Evolutionary conservation across 2,888 invertebrate species (phyloP), one percentile per base, ranked within the genome.

Genomic region (Morpho helenor): DNA sequence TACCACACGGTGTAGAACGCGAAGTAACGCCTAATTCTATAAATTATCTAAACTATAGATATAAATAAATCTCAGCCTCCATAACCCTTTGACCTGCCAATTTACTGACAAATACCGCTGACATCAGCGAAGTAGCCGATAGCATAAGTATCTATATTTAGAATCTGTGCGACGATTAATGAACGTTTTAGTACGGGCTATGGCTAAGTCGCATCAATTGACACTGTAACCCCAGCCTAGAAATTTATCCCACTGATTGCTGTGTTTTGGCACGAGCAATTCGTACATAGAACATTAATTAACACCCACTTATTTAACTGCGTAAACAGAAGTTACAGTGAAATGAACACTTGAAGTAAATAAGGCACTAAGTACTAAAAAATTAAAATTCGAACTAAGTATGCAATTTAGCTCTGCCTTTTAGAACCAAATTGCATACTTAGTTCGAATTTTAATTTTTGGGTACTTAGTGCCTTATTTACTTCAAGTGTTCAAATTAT

Each of bases 61-160:
- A 31, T 31, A 31, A 31, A 31, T 31, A 31, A 31, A 31, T 31
- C 31, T 31, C 31, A 31, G 31, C 31, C 3, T 31, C 45, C 50
- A 48, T 50, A 45, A 48, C 60, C 61, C 60, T 61, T 65, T 63
- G 66, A 62, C 63, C 64, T 57, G 44, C 52, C 61, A 63, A 67
- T 66, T 67, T 63, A 62, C 49, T 52, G 49, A 52, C 55, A 62
- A 66, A 64, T 57, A 60, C 59, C 66, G 77, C 81, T 87, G 85
- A 87, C 87, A 85, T 88, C 86, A 87, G 78, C 69, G 62, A 73
- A 72, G 76, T 76, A 73, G 75, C 68, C 70, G 77, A 80, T 82
- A 80, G 81, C 87, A 87, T 88, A 88, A 88, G 79, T 77, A 78
- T 76, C 89, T 90, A 90, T 89, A 88, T 90, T 88, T 90, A 90